Percentiles rank a stretch among this genome's conserved stretches.
These are phyloP conservation scores for Mythimna loreyi DNA, from an alignment of 2,888 invertebrate genomes.

Conservation along the genomic window DNA sequence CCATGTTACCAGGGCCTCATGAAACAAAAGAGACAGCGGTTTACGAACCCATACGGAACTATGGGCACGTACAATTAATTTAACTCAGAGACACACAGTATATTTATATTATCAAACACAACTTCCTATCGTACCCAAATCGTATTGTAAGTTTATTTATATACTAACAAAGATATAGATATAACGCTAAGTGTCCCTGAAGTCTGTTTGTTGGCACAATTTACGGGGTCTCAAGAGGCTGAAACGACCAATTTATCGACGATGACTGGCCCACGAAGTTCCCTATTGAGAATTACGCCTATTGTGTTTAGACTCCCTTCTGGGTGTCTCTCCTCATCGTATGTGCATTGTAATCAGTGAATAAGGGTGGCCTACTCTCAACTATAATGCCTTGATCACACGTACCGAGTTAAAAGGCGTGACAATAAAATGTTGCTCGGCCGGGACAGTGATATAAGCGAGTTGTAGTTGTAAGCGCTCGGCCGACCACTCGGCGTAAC, in stretches of 20 bases:
- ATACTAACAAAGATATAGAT: slow-evolving; percentile 1
- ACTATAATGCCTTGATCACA: too few species aligned
- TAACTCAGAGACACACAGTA: neutral
- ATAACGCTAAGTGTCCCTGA: slow-evolving; percentile 1
- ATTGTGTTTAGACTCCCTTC: slow-evolving; percentile 28
- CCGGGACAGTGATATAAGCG: too few species aligned
- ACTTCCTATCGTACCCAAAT: neutral
- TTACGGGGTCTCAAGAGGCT: slow-evolving; percentile 21
- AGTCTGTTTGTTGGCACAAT: slow-evolving; percentile 35
- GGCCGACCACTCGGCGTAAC: too few species aligned
- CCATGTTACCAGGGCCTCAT: neutral
- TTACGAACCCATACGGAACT: too few species aligned
- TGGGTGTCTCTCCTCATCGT: neutral
- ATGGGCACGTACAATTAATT: too few species aligned
- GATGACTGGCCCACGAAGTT: slow-evolving; percentile 14
- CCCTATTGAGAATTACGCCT: slow-evolving; percentile 32
- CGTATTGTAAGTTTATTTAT: slow-evolving; percentile 2
- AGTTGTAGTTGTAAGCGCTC: too few species aligned
- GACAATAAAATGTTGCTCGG: too few species aligned
- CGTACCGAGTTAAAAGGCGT: too few species aligned
- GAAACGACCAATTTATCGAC: slow-evolving; percentile 34
- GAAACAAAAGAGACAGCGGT: neutral
- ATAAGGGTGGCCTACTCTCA: neutral
- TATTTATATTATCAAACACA: neutral
- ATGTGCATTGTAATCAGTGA: neutral